phyloP scores from a whole-genome alignment of 2,888 invertebrate species.

The Aromia moschata region DNA sequence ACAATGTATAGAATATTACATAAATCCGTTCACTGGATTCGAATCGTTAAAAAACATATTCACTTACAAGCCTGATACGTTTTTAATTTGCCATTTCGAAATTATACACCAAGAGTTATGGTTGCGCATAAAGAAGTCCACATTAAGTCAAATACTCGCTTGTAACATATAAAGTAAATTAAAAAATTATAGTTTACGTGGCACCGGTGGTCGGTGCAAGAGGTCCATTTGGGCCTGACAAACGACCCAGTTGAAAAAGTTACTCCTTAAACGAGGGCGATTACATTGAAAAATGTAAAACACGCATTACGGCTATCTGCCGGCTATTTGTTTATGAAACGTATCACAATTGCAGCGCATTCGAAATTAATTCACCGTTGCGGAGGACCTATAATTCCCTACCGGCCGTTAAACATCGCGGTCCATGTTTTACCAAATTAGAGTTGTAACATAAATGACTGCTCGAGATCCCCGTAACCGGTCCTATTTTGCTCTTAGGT shows the following conservation, averaged over 20 bases:
- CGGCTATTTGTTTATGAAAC: conserved; percentile 27
- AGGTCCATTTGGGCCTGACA: conserved; percentile 26
- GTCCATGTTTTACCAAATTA: conserved; percentile 45
- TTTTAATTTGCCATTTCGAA: conserved; percentile 22
- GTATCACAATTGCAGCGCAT: conserved; percentile 11
- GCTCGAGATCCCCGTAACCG: conserved; percentile 18
- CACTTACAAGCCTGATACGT: conserved; percentile 8
- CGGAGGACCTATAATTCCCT: conserved; percentile 22
- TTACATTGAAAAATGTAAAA: conserved; percentile 15
- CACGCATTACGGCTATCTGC: conserved; percentile 15
- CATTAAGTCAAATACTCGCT: conserved; percentile 5
- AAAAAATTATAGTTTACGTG: conserved; percentile 27
- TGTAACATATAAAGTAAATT: conserved; percentile 10
- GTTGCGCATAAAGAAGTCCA: conserved; percentile 4
- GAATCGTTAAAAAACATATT: background rate
- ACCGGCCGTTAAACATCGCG: conserved; percentile 41
- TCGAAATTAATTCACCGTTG: conserved; percentile 18
- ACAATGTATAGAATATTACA: background rate
- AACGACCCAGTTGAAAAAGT: conserved; percentile 16
- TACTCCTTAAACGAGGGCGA: conserved; percentile 10
- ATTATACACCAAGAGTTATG: background rate
- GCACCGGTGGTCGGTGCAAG: conserved; percentile 10
- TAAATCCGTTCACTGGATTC: background rate
- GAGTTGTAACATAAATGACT: conserved; percentile 45
- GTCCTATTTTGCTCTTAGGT: background rate